These are phyloP conservation scores for Tauraco erythrolophus DNA, from an alignment of 2,113 vertebrate species.

Conservation along the genomic window DNA sequence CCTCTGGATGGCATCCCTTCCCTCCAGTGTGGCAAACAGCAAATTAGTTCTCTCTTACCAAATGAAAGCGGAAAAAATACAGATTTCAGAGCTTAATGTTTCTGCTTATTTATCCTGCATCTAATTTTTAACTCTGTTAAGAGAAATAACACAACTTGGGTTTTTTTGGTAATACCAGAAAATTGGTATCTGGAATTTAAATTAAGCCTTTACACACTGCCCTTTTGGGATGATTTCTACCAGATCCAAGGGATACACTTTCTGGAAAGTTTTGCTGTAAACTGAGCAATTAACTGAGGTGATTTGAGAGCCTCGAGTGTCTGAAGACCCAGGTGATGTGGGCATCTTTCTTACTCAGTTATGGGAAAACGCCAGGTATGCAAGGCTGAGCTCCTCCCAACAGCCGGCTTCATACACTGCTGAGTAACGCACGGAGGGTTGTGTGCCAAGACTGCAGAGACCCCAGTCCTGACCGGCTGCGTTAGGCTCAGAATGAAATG, in stretches of 20 bases:
- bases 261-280: background rate
- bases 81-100: background rate
- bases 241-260: background rate
- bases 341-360: background rate
- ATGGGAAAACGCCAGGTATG: background rate
- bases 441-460: conserved; percentile 50
- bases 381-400: background rate
- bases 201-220: background rate
- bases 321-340: background rate
- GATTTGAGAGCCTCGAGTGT: background rate
- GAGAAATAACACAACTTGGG: background rate
- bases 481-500: background rate
- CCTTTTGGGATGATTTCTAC: background rate
- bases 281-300: background rate
- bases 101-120: background rate
- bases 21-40: too few relatives aligned
- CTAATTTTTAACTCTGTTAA: background rate
- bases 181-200: background rate
- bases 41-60: background rate
- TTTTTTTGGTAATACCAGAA: background rate
- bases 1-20: too few relatives aligned
- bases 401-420: background rate
- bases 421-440: conserved; percentile 3
- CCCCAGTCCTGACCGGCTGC: background rate
- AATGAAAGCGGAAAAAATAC: background rate